phyloP scores from a whole-genome alignment of 2,113 vertebrate genomes.

The Scolopax mira region DNA sequence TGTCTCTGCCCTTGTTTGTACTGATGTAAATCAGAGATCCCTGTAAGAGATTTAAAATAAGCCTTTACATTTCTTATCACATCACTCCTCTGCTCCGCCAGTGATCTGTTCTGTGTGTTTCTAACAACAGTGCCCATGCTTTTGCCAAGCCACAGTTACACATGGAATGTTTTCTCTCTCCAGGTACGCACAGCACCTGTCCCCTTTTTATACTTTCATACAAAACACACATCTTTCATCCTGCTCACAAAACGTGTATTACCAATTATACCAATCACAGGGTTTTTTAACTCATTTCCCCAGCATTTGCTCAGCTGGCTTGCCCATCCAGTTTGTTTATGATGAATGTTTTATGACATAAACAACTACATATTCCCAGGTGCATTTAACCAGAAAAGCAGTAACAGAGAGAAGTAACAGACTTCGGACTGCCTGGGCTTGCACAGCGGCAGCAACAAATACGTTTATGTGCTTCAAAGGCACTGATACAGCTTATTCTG shows the following conservation, averaged over 20 bases:
- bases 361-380: conserved; percentile 65
- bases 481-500: neutral
- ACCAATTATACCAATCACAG: conserved; percentile 19
- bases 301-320: conserved; percentile 34
- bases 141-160: conserved; percentile 56
- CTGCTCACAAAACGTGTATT: neutral
- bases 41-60: conserved; percentile 31
- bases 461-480: conserved; percentile 28
- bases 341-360: conserved; percentile 50
- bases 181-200: neutral
- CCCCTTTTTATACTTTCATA: neutral
- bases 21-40: conserved; percentile 66
- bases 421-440: conserved; percentile 51
- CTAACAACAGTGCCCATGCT: conserved; percentile 20
- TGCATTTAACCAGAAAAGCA: conserved; percentile 69
- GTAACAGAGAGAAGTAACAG: conserved; percentile 58
- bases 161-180: conserved; percentile 32
- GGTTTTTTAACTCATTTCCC: conserved; percentile 47
- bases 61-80: conserved; percentile 58
- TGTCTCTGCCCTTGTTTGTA: conserved; percentile 61
- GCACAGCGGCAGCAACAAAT: conserved; percentile 50
- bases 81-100: conserved; percentile 30
- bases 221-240: neutral
- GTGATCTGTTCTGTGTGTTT: conserved; percentile 33
- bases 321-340: conserved; percentile 43